Percentiles rank a stretch among this genome's conserved stretches.
phyloP scores from a whole-genome alignment of 1,140 invertebrate species.

The Calliphora vicina region DNA sequence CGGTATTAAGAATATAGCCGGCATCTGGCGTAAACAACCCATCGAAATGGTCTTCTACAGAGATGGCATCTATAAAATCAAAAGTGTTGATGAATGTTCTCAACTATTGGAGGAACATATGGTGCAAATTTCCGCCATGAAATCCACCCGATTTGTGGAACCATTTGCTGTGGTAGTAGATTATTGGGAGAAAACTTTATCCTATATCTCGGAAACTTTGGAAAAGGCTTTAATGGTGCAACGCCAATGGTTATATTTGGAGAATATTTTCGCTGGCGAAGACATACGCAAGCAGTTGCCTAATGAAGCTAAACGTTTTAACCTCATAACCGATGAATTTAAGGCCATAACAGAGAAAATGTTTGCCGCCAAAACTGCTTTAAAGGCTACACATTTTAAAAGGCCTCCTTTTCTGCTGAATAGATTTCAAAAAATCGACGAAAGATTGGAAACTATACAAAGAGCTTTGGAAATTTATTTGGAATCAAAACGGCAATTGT shows the following conservation, averaged over 20 bases:
- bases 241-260: slow-evolving; percentile 81
- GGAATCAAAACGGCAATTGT: slow-evolving; percentile 82
- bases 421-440: slow-evolving; percentile 71
- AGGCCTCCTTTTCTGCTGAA: slow-evolving; percentile 69
- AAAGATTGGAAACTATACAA: slow-evolving; percentile 74
- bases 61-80: slow-evolving; percentile 72
- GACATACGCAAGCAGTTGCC: slow-evolving; percentile 86
- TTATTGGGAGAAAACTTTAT: slow-evolving; percentile 82
- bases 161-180: slow-evolving; percentile 82
- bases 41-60: slow-evolving; percentile 77
- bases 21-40: slow-evolving; percentile 74
- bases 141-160: slow-evolving; percentile 85
- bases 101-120: slow-evolving; percentile 78
- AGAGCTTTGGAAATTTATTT: slow-evolving; percentile 82
- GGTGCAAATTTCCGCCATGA: slow-evolving; percentile 81
- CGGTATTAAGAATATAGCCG: slow-evolving; percentile 73
- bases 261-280: slow-evolving; percentile 85
- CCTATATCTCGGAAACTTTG: slow-evolving; percentile 78
- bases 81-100: slow-evolving; percentile 76
- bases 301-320: slow-evolving; percentile 78
- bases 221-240: slow-evolving; percentile 81
- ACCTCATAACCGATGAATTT: slow-evolving; percentile 76
- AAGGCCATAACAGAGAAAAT: slow-evolving; percentile 74
- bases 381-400: slow-evolving; percentile 68
- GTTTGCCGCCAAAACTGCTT: slow-evolving; percentile 66